phyloP scores from a whole-genome alignment of 2,888 invertebrate species.

The Cremastobaeus sp. region DNA sequence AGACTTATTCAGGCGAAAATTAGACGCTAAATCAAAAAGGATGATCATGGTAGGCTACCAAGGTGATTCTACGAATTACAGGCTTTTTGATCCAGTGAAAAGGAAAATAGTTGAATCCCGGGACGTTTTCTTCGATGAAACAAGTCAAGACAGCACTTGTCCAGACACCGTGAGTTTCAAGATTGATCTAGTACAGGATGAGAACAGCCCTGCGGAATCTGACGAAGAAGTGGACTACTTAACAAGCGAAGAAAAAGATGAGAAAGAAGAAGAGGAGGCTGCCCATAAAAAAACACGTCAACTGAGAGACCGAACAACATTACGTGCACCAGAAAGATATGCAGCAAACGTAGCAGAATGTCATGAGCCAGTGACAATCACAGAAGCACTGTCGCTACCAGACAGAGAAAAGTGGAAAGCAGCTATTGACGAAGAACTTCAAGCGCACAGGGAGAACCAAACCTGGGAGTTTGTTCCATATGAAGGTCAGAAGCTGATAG shows the following conservation, averaged over 20 bases:
- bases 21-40: constrained; percentile 3
- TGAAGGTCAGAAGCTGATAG: constrained; percentile 30
- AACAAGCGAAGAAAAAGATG: no score
- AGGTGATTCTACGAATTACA: background rate
- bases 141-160: background rate
- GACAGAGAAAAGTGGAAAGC: constrained; percentile 25
- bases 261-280: no score
- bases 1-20: background rate
- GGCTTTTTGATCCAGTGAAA: background rate
- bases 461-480: constrained; percentile 49
- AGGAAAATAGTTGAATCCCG: background rate
- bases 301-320: background rate
- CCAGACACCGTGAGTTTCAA: no score
- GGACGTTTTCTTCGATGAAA: background rate
- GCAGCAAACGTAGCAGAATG: background rate
- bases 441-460: constrained; percentile 37
- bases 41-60: constrained; percentile 18
- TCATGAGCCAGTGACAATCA: background rate
- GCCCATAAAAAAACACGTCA: no score
- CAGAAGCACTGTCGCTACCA: constrained; percentile 19
- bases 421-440: constrained; percentile 40
- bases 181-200: no score
- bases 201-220: no score
- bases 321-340: background rate
- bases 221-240: no score